These are phyloP conservation scores for Dryas iulia DNA, from an alignment of 1,140 invertebrate genomes.

Conservation along the genomic window DNA sequence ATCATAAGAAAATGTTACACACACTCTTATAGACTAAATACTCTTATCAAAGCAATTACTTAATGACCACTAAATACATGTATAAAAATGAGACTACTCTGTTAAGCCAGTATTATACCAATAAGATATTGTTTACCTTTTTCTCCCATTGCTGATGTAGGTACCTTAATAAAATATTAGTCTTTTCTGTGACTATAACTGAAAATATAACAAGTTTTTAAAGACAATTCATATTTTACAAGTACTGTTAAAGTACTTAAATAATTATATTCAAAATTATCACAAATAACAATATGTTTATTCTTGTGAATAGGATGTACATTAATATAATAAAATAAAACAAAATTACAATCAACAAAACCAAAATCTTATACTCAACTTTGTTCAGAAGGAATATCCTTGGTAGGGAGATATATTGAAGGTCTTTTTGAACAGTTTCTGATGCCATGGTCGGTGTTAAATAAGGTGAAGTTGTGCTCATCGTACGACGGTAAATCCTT, in stretches of 20 bases:
- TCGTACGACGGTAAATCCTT: conserved; percentile 95
- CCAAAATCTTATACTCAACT: conserved; percentile 79
- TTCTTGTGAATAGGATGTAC: too few species aligned
- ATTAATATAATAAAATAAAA: too few species aligned
- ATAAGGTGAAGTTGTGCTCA: conserved; percentile 94
- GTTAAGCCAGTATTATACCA: neutral
- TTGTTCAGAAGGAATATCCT: conserved; percentile 94
- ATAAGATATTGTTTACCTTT: conserved; percentile 82
- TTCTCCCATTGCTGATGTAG: conserved; percentile 97
- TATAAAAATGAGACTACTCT: neutral
- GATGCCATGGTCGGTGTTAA: conserved; percentile 92
- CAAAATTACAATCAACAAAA: conserved; percentile 13
- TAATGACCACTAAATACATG: neutral
- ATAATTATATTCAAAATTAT: neutral
- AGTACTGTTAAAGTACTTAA: neutral
- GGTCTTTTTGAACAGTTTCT: conserved; percentile 92
- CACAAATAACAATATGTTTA: neutral
- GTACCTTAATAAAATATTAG: conserved; percentile 95
- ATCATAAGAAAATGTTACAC: too few species aligned
- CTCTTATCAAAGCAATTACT: neutral
- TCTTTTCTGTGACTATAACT: conserved; percentile 97
- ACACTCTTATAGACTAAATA: neutral
- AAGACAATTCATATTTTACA: neutral
- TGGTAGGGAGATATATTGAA: conserved; percentile 93
- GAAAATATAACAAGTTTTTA: conserved; percentile 68